Conservation (phyloP, 2,888 invertebrate species). For the Scaptomyza reducta region DNA sequence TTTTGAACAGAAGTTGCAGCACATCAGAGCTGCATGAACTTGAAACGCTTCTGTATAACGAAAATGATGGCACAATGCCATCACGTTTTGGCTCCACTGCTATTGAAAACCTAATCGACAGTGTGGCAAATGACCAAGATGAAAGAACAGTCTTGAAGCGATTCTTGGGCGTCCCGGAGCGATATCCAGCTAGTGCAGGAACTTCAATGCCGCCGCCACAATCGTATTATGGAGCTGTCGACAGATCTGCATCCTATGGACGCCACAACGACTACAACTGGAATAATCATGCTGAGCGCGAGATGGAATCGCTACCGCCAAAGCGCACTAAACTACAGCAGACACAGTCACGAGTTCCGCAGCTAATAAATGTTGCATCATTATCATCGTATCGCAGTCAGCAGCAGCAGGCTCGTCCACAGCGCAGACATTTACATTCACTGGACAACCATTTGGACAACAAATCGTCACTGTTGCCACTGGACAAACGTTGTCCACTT, state of each 20-base stretch:
- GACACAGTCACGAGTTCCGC: conserved; percentile 31
- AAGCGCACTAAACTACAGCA: conserved; percentile 85
- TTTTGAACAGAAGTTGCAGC: conserved; percentile 46
- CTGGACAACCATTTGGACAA: conserved; percentile 45
- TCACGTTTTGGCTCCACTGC: conserved; percentile 14
- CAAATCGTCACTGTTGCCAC: conserved; percentile 40
- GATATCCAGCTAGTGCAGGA: background rate
- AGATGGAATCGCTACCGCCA: conserved; percentile 87
- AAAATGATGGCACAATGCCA: conserved; percentile 34
- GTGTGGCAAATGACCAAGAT: conserved; percentile 36
- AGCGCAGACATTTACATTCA: conserved; percentile 14
- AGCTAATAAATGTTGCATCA: conserved; percentile 24
- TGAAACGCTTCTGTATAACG: conserved; percentile 37
- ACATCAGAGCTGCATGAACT: conserved; percentile 51
- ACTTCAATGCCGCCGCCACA: conserved; percentile 1
- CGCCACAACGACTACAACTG: conserved; percentile 84
- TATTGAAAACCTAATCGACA: conserved; percentile 41
- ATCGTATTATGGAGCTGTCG: conserved; percentile 19
- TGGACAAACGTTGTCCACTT: conserved; percentile 62
- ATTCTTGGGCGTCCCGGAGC: conserved; percentile 36
- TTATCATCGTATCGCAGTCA: conserved; percentile 13
- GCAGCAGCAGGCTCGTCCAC: background rate
- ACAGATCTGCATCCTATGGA: conserved; percentile 81
- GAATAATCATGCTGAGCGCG: background rate
- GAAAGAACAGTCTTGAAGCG: conserved; percentile 40